A percentile compares a stretch with the other conserved stretches of the same genome.
phyloP scores from a whole-genome alignment of 2,113 vertebrate genomes.

The Steatornis caripensis region DNA sequence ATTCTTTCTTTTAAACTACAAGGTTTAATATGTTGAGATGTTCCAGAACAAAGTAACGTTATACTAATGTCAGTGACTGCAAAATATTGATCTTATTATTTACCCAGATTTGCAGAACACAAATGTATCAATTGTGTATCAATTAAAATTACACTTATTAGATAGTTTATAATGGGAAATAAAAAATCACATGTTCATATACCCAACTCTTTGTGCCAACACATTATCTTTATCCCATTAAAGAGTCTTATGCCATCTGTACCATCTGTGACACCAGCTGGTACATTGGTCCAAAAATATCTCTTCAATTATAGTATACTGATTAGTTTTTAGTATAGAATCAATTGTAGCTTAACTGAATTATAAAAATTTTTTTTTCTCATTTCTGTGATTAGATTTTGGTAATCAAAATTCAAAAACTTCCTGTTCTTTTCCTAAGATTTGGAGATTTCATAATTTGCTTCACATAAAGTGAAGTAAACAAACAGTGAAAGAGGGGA shows the following conservation, averaged over 20 bases:
- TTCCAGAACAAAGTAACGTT: background rate
- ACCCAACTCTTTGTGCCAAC: slow-evolving; percentile 50
- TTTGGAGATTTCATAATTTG: background rate
- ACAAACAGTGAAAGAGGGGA: background rate
- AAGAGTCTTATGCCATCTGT: slow-evolving; percentile 62
- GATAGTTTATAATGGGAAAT: slow-evolving; percentile 29
- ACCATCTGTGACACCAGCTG: slow-evolving; percentile 72
- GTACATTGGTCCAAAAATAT: slow-evolving; percentile 61
- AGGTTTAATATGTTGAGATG: background rate
- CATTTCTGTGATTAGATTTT: background rate
- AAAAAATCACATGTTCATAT: slow-evolving; percentile 48
- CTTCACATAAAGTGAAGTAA: background rate
- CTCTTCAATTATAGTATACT: slow-evolving; percentile 54
- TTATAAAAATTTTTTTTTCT: slow-evolving; percentile 30
- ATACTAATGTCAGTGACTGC: background rate
- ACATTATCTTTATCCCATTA: slow-evolving; percentile 63
- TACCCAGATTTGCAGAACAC: background rate
- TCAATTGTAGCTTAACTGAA: slow-evolving; percentile 42
- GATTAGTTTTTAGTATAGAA: slow-evolving; percentile 63
- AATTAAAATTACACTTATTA: slow-evolving; percentile 43
- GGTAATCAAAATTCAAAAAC: background rate
- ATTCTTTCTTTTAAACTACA: background rate
- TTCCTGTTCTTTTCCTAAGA: background rate
- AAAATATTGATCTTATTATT: background rate
- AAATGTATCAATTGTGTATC: slow-evolving; percentile 16